Conservation (phyloP, 2,888 invertebrate species). For the Leucozona laternaria region DNA sequence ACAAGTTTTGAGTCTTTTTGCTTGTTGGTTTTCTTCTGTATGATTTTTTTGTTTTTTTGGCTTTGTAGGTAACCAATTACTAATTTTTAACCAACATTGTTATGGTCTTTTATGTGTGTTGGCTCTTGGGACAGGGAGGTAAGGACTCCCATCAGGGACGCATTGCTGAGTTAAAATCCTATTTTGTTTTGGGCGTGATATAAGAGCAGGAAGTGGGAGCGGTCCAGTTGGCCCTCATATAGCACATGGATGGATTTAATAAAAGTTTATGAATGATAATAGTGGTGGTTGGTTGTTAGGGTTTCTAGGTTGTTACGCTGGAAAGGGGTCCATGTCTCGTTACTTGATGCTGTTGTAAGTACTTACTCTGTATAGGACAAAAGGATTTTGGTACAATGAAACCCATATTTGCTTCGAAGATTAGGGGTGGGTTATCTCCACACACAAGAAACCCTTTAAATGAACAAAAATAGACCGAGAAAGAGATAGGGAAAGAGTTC, state of each 20-base stretch:
- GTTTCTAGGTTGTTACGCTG: neutral
- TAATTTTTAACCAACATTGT: slow-evolving; percentile 74
- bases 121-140: slow-evolving; percentile 8
- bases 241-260: slow-evolving; percentile 66
- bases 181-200: slow-evolving; percentile 34
- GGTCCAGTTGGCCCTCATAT: slow-evolving; percentile 34
- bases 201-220: neutral
- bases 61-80: slow-evolving; percentile 73
- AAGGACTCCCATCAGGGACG: slow-evolving; percentile 22
- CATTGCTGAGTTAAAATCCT: slow-evolving; percentile 32
- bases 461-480: slow-evolving; percentile 22
- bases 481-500: neutral
- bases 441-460: slow-evolving; percentile 45
- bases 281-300: slow-evolving; percentile 28
- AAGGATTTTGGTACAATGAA: slow-evolving; percentile 67
- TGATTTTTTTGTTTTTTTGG: slow-evolving; percentile 33
- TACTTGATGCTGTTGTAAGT: slow-evolving; percentile 27
- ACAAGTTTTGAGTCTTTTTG: slow-evolving; percentile 75
- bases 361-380: slow-evolving; percentile 44
- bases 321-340: slow-evolving; percentile 5
- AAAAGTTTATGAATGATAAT: slow-evolving; percentile 72
- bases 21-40: slow-evolving; percentile 56
- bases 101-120: slow-evolving; percentile 67
- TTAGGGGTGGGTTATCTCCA: slow-evolving; percentile 45
- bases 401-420: slow-evolving; percentile 59